Evolutionary conservation across 2,797 vertebrate species (phyloP).

Genomic region (Zalophus californianus): DNA sequence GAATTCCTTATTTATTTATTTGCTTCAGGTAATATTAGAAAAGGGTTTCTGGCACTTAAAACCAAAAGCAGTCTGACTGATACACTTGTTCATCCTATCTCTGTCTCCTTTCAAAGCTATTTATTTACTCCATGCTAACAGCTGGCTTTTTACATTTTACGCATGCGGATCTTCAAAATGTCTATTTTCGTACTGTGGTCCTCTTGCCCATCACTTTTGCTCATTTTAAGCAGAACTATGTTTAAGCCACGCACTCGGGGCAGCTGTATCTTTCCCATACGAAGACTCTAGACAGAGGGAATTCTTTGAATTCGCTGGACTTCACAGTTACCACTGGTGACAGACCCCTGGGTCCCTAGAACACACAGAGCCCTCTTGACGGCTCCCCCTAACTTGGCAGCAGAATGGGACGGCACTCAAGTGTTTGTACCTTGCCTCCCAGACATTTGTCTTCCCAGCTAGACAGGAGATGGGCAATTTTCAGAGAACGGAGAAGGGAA

Average conservation of each 20-base stretch:
- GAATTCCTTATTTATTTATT: slow-evolving; percentile 44
- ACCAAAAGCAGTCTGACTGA: background rate
- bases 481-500: background rate
- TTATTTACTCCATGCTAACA: background rate
- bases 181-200: background rate
- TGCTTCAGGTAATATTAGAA: slow-evolving; percentile 35
- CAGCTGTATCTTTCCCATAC: background rate
- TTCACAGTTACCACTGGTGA: background rate
- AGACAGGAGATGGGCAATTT: background rate
- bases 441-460: background rate
- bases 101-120: background rate
- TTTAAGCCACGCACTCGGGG: background rate
- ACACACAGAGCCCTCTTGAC: background rate
- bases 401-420: background rate
- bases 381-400: background rate
- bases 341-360: background rate
- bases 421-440: background rate
- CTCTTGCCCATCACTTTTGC: background rate
- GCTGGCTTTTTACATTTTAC: background rate
- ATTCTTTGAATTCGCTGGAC: slow-evolving; percentile 37
- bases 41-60: background rate
- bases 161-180: background rate
- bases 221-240: background rate
- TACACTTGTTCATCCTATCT: background rate
- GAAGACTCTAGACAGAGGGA: background rate